A percentile compares a stretch with the other conserved stretches of the same genome.
Evolutionary conservation across 92 coral and sea anemone genomes (phyloP).

Genomic region (Phenganax subtilis): DNA sequence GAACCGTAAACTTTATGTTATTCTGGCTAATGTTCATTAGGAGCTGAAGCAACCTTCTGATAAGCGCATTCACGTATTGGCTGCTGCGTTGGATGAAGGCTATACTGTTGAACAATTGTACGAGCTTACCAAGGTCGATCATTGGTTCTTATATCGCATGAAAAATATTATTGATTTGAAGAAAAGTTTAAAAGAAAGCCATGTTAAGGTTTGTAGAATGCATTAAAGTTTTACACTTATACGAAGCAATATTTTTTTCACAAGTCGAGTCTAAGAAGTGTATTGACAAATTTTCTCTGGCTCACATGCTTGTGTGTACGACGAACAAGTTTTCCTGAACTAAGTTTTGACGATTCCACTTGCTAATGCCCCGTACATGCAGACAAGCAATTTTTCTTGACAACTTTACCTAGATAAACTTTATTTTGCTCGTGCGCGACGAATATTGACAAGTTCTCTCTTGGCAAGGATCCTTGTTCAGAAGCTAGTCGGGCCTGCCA

Average conservation of each 20-base stretch:
- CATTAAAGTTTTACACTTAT: background rate
- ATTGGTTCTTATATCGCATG: slow-evolving; percentile 83
- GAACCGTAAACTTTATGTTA: too few species aligned
- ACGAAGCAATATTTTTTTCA: background rate
- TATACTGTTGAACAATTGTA: slow-evolving; percentile 70
- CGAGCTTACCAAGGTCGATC: slow-evolving; percentile 87
- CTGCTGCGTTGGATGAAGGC: slow-evolving; percentile 80
- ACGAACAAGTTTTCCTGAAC: too few species aligned
- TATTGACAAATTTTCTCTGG: background rate
- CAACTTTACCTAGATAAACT: too few species aligned
- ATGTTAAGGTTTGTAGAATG: slow-evolving; percentile 5
- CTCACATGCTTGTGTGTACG: too few species aligned
- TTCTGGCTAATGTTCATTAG: slow-evolving; percentile 32
- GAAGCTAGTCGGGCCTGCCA: too few species aligned
- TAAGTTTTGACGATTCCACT: too few species aligned
- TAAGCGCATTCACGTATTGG: slow-evolving; percentile 86
- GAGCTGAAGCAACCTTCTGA: slow-evolving; percentile 89
- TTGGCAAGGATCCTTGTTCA: too few species aligned
- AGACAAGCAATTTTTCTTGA: too few species aligned
- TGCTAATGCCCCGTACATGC: too few species aligned
- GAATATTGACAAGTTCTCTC: too few species aligned
- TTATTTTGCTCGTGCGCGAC: too few species aligned
- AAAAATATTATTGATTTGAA: slow-evolving; percentile 78
- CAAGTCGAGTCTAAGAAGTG: background rate
- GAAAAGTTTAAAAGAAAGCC: slow-evolving; percentile 52